Conservation (phyloP, 1,140 invertebrate species). For the Aleiodes sp. region DNA sequence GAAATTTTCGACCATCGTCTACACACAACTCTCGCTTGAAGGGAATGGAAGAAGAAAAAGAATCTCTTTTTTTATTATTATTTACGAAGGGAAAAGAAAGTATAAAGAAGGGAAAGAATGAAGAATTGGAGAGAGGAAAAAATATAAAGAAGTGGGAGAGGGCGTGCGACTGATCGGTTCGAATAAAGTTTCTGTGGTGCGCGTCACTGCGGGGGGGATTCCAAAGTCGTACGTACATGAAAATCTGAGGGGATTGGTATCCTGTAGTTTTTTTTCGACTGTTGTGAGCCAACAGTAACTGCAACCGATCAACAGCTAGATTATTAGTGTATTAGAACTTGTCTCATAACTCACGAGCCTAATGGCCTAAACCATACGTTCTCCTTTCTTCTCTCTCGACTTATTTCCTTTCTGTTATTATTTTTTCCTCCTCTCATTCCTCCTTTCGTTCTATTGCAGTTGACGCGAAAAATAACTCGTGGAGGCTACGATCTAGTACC, state of each 20-base stretch:
- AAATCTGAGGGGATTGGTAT: background rate
- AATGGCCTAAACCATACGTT: conserved; percentile 55
- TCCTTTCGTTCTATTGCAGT: conserved; percentile 35
- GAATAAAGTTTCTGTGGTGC: conserved; percentile 47
- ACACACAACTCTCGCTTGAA: background rate
- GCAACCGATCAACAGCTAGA: conserved; percentile 58
- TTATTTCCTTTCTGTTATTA: background rate
- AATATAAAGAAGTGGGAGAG: conserved; percentile 46
- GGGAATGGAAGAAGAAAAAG: conserved; percentile 18
- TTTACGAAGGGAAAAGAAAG: conserved; percentile 1
- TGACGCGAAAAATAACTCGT: conserved; percentile 11
- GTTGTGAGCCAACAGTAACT: background rate
- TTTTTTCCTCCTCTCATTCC: conserved; percentile 37
- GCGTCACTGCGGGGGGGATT: background rate
- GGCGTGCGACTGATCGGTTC: conserved; percentile 52
- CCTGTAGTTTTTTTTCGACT: background rate
- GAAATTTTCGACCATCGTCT: background rate
- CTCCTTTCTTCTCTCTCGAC: conserved; percentile 35
- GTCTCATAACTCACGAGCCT: conserved; percentile 62
- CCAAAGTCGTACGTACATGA: background rate
- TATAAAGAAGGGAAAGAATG: conserved; percentile 34
- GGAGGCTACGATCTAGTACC: background rate
- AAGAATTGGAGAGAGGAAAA: conserved; percentile 47
- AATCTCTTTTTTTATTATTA: conserved; percentile 13
- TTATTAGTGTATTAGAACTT: conserved; percentile 66